Base-by-base conservation (phyloP, 2,797 vertebrate genomes). In the Hyperoplus immaculatus region DNA sequence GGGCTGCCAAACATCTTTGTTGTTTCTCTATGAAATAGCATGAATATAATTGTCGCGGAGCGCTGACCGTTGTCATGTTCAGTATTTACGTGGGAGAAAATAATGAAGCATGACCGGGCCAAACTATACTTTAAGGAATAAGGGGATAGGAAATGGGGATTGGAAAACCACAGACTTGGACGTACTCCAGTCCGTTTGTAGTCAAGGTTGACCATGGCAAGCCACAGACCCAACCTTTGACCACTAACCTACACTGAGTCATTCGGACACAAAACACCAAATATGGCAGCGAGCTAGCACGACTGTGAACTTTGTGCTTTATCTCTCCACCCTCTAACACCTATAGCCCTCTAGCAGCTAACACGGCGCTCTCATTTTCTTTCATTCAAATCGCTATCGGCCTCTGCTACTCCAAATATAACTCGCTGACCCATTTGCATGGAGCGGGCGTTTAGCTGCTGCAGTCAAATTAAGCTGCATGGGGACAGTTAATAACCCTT, bases 311-410 rank as follows among this genome's bases (percentile, higher is more conserved):
- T 58, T 6, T 69, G 58, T 71, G 15, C 45, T 58, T 73, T 73
- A 86, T 83, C 80, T 74, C 59, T 58, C 29, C 47, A 41, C 62
- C 47, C 21, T 68, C 55, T 69, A 39, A 53, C 69, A 83, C 84
- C 75, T 72, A 29, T 29, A 21, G 16, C 50, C 51, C 15, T 83
- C 45, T 68, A 75, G 63, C 59, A 67, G 63, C 74, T 80, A 89
- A 85, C 68, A 84, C 5, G 0, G 53, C 29, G 14, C 69, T 72
- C 82, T 89, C 54, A 87, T 92, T 91, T 93, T 42, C 87, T 78
- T 92, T 55, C 62, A 93, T 89, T 87, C 82, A 94, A 92, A 93
- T 87, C 62, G 58, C 50, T 61, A 47, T 39, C 41, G 16, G 65
- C 63, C 50, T 56, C 42, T 47, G n/a, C 66, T 61, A 16, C 4